Evolutionary conservation across 2,797 vertebrate species (phyloP), one percentile per base, ranked within the genome.

Genomic region (Scomberomorus guttatus): DNA sequence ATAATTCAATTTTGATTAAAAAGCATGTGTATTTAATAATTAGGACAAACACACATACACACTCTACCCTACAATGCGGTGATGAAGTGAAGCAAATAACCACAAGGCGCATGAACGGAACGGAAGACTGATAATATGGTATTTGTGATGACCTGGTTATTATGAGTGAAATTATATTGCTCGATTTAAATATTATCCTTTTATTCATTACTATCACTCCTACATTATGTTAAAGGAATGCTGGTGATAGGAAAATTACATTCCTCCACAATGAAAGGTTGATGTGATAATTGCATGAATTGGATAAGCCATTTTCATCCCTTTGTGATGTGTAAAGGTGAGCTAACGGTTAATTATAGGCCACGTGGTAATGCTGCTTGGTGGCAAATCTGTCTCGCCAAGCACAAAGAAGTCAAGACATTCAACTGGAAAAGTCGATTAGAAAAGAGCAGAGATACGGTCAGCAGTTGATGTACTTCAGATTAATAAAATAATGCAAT

Each of bases 281-380:
- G 50, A 80, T 79, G 58, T 66, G 50, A 81, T 86, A 80, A 87
- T 79, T 59, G 51, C 5, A 72, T 72, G 55, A 75, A 68, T 80
- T 69, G 37, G 42, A 82, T 17, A 46, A 76, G 56, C 42, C 61
- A 70, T 82, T 83, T 83, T 69, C 72, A 63, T 66, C 55, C 42
- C 48, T 81, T 65, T 64, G 70, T 73, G 72, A 58, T 71, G 58
- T 77, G 72, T 48, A 83, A 85, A 88, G 77, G 79, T 76, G 77
- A 83, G 73, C 63, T 75, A 65, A 81, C 44, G 7, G 61, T 86
- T 89, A 86, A 89, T 90, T 87, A 87, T 42, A 76, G 66, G 75
- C 62, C 63, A 32, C 60, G 55, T 59, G 32, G 34, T 77, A 57
- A 55, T 37, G 57, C 25, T 66, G 63, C 39, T 18, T 39, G 4